phyloP scores from a whole-genome alignment of 2,797 vertebrate genomes.

The Falco novaeseelandiae region DNA sequence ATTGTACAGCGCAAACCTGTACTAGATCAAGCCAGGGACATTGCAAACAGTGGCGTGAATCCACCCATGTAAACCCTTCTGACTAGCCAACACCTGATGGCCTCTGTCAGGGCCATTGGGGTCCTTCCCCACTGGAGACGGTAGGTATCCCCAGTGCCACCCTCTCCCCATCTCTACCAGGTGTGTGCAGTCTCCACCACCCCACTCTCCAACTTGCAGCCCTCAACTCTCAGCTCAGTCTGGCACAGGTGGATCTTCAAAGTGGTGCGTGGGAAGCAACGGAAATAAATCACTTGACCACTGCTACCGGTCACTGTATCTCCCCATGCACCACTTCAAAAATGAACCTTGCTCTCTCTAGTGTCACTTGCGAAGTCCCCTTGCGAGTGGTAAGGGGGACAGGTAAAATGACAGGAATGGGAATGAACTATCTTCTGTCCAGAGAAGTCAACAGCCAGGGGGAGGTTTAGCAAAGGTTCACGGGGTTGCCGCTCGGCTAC shows the following conservation, averaged over 20 bases:
- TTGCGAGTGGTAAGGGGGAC: neutral
- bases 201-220: slow-evolving; percentile 86
- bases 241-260: slow-evolving; percentile 75
- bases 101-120: slow-evolving; percentile 25
- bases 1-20: slow-evolving; percentile 34
- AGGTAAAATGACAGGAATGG: slow-evolving; percentile 41
- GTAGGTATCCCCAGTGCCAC: slow-evolving; percentile 50
- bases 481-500: slow-evolving; percentile 73
- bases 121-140: slow-evolving; percentile 17
- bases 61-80: slow-evolving; percentile 29
- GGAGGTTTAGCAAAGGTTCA: slow-evolving; percentile 64
- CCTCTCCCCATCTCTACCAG: slow-evolving; percentile 42
- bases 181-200: slow-evolving; percentile 76
- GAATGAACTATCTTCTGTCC: slow-evolving; percentile 65
- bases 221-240: slow-evolving; percentile 82
- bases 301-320: slow-evolving; percentile 19
- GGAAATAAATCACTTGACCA: slow-evolving; percentile 24
- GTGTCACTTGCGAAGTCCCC: slow-evolving; percentile 65
- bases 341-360: slow-evolving; percentile 72
- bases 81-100: slow-evolving; percentile 13
- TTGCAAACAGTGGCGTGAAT: slow-evolving; percentile 51
- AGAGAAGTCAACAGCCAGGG: slow-evolving; percentile 73
- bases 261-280: slow-evolving; percentile 78
- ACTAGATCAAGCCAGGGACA: slow-evolving; percentile 76
- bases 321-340: slow-evolving; percentile 80